Evolutionary conservation across 2,113 vertebrate species (phyloP).

Genomic region (Ursus arctos): DNA sequence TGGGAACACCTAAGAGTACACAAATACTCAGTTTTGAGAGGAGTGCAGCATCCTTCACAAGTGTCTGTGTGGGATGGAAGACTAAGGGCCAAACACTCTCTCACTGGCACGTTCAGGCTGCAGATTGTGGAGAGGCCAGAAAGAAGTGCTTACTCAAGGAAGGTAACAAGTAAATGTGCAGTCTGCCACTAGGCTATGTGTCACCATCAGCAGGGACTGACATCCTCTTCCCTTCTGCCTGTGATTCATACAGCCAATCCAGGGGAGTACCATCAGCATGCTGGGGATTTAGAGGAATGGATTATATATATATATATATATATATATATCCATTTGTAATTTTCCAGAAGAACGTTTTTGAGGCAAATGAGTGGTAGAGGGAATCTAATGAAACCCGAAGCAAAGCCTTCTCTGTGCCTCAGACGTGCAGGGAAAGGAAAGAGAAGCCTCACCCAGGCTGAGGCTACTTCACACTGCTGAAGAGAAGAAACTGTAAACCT

Average conservation of each 20-base stretch:
- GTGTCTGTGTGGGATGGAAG: not conserved
- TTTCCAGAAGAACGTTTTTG: conserved; percentile 57
- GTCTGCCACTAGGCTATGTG: not conserved
- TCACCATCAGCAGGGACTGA: not conserved
- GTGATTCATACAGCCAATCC: not conserved
- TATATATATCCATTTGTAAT: not conserved
- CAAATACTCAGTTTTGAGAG: not conserved
- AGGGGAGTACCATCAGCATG: not conserved
- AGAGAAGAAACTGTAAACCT: not conserved
- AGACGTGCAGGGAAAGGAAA: not conserved
- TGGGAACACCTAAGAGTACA: not conserved
- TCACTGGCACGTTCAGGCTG: not conserved
- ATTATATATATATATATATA: not conserved
- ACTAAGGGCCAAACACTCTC: not conserved
- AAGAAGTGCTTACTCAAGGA: not conserved
- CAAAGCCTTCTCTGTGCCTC: not conserved
- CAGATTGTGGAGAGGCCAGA: not conserved
- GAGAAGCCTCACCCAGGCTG: not conserved
- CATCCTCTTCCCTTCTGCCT: not conserved
- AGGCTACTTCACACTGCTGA: not conserved
- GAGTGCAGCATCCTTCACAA: not conserved
- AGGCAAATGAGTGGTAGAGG: not conserved
- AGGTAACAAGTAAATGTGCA: not conserved
- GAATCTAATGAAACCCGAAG: conserved; percentile 25
- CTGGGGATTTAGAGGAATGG: not conserved